These are phyloP conservation scores for Hydrozoanthus gracilis DNA, from an alignment of 92 coral and sea anemone species.

Conservation along the genomic window DNA sequence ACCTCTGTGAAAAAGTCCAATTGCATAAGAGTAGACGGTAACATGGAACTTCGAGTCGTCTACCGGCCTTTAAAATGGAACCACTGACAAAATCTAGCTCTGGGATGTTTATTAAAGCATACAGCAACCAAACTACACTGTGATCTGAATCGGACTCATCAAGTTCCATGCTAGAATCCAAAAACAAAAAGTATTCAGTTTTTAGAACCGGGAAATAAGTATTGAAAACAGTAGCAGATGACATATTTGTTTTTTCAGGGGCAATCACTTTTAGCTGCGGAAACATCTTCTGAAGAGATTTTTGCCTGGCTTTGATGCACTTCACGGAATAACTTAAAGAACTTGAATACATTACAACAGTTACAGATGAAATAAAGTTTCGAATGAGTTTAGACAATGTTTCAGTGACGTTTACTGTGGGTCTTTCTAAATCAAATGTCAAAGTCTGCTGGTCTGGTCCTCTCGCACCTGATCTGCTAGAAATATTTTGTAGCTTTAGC, in stretches of 20 bases:
- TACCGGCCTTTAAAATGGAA: constrained; percentile 46
- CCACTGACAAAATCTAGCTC: constrained; percentile 78
- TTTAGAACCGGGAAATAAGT: constrained; percentile 28
- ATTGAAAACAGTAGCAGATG: constrained; percentile 36
- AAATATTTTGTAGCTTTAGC: background rate
- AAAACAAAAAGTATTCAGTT: constrained; percentile 64
- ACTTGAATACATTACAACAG: background rate
- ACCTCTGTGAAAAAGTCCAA: constrained; percentile 70
- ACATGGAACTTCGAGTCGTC: constrained; percentile 63
- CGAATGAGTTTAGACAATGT: background rate
- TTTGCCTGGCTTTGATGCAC: background rate
- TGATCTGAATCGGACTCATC: constrained; percentile 52
- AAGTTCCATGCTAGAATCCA: constrained; percentile 42
- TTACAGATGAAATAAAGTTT: background rate
- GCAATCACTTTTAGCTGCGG: background rate
- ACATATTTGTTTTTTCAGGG: background rate
- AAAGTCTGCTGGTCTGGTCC: background rate
- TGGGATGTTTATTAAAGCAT: constrained; percentile 59
- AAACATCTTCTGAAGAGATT: background rate
- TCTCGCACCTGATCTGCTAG: background rate
- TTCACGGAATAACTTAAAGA: background rate
- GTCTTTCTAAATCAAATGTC: background rate
- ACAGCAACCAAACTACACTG: constrained; percentile 51
- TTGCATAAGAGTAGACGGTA: constrained; percentile 66
- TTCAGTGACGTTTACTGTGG: background rate